A percentile compares a stretch with the other conserved stretches of the same genome.
Evolutionary conservation across 2,113 vertebrate species (phyloP).

Genomic region (Oxyruncus cristatus): DNA sequence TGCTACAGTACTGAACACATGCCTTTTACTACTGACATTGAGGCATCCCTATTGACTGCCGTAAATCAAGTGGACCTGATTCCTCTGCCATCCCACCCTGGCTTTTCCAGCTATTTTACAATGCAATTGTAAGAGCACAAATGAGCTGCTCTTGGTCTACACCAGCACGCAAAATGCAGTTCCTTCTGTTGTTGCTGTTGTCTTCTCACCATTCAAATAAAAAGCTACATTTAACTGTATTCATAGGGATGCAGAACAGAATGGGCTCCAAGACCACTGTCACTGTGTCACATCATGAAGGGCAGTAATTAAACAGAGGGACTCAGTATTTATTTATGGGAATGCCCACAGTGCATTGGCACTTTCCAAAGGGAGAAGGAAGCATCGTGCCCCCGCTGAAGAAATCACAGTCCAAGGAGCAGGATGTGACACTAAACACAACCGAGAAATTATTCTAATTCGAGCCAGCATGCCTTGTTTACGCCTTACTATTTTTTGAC

Average conservation of each 20-base stretch:
- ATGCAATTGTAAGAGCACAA: neutral
- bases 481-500: conserved; percentile 47
- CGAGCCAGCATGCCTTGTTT: neutral
- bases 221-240: neutral
- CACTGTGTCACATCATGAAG: neutral
- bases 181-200: neutral
- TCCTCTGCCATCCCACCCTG: neutral
- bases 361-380: neutral
- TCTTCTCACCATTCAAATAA: neutral
- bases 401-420: neutral
- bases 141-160: neutral
- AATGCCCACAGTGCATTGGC: neutral
- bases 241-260: neutral
- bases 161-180: neutral
- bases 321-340: conserved; percentile 8
- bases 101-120: neutral
- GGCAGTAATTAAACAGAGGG: neutral
- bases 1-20: neutral
- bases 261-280: neutral
- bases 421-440: conserved; percentile 12
- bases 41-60: neutral
- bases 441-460: neutral
- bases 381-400: neutral
- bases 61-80: neutral
- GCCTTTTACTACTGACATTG: neutral